Conservation (phyloP, 1,140 invertebrate genomes). For the Melitaea cinxia region DNA sequence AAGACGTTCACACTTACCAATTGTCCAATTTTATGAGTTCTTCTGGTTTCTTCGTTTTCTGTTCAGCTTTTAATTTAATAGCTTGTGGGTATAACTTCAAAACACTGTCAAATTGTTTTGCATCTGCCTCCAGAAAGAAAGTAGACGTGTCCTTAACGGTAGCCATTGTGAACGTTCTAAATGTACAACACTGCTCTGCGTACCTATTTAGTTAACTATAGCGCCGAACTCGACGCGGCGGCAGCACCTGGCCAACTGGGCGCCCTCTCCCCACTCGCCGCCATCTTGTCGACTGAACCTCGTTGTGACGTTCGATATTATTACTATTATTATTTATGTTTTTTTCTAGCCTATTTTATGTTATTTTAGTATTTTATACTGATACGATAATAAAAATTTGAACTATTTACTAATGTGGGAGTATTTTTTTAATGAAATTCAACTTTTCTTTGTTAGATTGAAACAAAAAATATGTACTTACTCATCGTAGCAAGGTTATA, state of each 20-base stretch:
- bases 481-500: conserved; percentile 76
- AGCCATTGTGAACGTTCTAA: conserved; percentile 88
- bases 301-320: conserved; percentile 79
- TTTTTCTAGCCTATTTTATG: conserved; percentile 35
- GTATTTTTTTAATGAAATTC: neutral
- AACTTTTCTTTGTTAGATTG: conserved; percentile 25
- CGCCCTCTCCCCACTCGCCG: conserved; percentile 79
- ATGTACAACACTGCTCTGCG: conserved; percentile 79
- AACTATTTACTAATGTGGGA: neutral
- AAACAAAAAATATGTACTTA: conserved; percentile 73
- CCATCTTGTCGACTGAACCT: conserved; percentile 76
- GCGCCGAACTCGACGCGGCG: conserved; percentile 81
- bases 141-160: conserved; percentile 92
- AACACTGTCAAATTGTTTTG: conserved; percentile 93
- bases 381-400: conserved; percentile 7
- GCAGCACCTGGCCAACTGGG: conserved; percentile 81
- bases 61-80: conserved; percentile 92
- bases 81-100: conserved; percentile 94
- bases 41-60: conserved; percentile 94
- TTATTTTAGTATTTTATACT: neutral
- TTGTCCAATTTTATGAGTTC: conserved; percentile 96
- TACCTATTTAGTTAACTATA: conserved; percentile 80
- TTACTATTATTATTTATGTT: conserved; percentile 61
- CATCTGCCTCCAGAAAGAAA: conserved; percentile 94
- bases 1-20: conserved; percentile 88